A percentile compares a stretch with the other conserved stretches of the same genome.
phyloP scores from a whole-genome alignment of 2,113 vertebrate genomes.

The Petrocephalus microphthalmus region DNA sequence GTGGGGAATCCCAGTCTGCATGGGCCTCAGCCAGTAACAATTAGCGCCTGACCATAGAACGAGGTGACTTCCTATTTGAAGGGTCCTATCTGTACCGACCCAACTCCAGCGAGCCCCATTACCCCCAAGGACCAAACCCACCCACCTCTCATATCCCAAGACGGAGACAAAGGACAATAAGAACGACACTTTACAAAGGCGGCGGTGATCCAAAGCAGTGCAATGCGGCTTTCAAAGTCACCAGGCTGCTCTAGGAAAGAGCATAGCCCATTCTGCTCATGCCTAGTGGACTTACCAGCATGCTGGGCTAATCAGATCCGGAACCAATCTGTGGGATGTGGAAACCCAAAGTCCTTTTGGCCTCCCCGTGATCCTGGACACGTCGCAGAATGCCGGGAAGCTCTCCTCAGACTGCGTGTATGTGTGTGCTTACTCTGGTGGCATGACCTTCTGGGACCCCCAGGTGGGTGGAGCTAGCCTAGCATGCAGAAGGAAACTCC shows the following conservation, averaged over 20 bases:
- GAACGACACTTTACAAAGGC: not conserved
- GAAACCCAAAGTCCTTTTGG: not conserved
- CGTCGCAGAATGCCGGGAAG: not conserved
- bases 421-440: not conserved
- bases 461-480: not conserved
- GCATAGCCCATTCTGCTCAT: not conserved
- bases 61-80: not conserved
- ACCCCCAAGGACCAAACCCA: not conserved
- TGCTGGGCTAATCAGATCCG: not conserved
- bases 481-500: not conserved
- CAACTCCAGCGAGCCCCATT: not conserved
- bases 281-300: constrained; percentile 15
- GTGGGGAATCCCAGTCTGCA: not conserved
- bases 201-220: not conserved
- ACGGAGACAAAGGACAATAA: not conserved
- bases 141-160: not conserved
- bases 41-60: not conserved
- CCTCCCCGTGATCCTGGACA: not conserved
- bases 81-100: not conserved
- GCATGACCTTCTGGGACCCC: not conserved
- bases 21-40: not conserved
- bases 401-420: not conserved
- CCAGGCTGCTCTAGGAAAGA: not conserved
- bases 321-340: not conserved
- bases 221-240: not conserved